phyloP scores from a whole-genome alignment of 2,113 vertebrate genomes.

The Chamaea fasciata region DNA sequence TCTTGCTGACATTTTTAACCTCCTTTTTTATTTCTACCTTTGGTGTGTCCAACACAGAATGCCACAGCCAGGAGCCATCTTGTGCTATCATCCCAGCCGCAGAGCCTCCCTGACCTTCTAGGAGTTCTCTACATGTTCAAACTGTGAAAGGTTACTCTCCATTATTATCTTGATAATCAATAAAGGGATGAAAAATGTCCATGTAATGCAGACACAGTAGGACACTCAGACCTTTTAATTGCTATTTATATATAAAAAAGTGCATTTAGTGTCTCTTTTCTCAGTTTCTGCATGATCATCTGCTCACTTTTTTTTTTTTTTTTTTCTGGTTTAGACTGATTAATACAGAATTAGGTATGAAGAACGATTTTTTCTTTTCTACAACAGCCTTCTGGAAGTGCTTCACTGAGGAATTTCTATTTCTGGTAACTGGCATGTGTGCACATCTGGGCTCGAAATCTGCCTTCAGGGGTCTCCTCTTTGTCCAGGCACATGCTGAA shows the following conservation, averaged over 20 bases:
- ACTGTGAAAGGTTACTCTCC: background rate
- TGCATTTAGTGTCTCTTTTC: background rate
- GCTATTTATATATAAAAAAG: background rate
- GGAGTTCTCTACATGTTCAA: background rate
- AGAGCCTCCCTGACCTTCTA: background rate
- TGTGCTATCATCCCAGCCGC: background rate
- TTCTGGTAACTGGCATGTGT: background rate
- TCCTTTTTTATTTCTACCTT: background rate
- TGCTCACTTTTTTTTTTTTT: background rate
- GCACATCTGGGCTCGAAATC: background rate
- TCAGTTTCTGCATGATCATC: background rate
- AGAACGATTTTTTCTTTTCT: background rate
- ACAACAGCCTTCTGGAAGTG: background rate
- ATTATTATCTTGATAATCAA: background rate
- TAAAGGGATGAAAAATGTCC: background rate
- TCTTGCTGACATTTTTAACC: background rate
- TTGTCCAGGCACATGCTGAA: background rate
- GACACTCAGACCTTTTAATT: background rate
- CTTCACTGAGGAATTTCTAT: background rate
- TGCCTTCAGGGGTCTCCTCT: background rate
- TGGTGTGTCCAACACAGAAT: fast-evolving
- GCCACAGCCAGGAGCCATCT: background rate
- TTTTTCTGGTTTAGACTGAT: background rate
- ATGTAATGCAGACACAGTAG: background rate
- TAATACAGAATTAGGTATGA: background rate